Evolutionary conservation across 2,797 vertebrate genomes (phyloP), one percentile per base, ranked within the genome.

Genomic region (Periparus ater): DNA sequence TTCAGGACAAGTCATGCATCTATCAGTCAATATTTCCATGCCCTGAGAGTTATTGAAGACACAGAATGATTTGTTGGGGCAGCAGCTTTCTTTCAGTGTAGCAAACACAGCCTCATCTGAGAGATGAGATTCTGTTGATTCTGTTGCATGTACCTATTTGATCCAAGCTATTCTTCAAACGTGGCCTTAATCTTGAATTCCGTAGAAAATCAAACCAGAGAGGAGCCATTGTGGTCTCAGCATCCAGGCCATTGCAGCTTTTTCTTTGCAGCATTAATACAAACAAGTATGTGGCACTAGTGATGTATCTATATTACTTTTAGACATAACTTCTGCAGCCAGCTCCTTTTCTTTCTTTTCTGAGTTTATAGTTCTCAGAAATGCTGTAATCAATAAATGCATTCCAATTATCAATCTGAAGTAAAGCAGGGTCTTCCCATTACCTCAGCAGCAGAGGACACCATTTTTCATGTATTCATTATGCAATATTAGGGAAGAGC

Each of bases 21-120:
- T 60, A 26, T 71, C 86, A 82, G 75, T 88, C 60, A 88, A 48
- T 91, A 83, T 80, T 95, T 96, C 83, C 70, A 92, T 68, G 65
- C 54, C 72, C 65, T 89, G 74, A 88, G 73, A 89, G 42, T 80
- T 89, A 91, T 10, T 86, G 86, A 55, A 74, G 70, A 51, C 60
- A 83, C 32, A 68, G 58, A 91, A 71, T 50, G 67, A 90, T 91
- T 86, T 93, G 57, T 42, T 4, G 4, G 50, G 65, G 44, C 19
- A 57, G 71, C 18, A 76, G 48, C 29, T 88, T 60, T 54, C 70
- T 76, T 60, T 44, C 75, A 66, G 42, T 27, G 25, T 40, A 34
- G 45, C 42, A 86, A 90, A 90, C 42, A 45, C 4, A 36, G 57
- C 53, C 80, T 82, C 34, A 57, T 50, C 48, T 1, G 3, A 71